Percentiles rank a stretch among this genome's conserved stretches.
Conservation (phyloP, 2,797 vertebrate species). For the Gymnodraco acuticeps region DNA sequence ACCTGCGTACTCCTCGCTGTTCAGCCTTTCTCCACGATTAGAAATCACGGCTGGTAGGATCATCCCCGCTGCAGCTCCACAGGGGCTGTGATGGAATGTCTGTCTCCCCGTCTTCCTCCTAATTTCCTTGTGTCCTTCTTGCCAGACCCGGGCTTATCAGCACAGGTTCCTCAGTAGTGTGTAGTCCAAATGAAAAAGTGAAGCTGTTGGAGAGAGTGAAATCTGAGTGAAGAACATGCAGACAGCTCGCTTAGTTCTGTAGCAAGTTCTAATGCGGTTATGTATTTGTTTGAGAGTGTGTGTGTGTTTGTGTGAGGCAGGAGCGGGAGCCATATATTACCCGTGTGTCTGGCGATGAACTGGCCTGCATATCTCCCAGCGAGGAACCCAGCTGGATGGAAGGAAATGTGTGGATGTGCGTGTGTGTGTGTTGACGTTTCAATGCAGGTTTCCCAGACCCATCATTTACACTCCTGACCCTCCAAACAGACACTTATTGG, state of each 20-base stretch:
- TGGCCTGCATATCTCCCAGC: constrained; percentile 75
- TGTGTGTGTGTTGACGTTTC: constrained; percentile 60
- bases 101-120: constrained; percentile 41
- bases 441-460: constrained; percentile 74
- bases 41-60: constrained; percentile 56
- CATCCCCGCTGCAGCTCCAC: constrained; percentile 57
- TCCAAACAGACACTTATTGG: constrained; percentile 53
- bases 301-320: constrained; percentile 45
- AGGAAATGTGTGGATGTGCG: constrained; percentile 41
- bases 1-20: constrained; percentile 62
- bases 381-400: constrained; percentile 78
- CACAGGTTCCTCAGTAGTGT: constrained; percentile 31
- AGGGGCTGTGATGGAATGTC: constrained; percentile 61
- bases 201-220: constrained; percentile 22
- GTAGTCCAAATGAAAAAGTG: constrained; percentile 38
- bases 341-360: constrained; percentile 76
- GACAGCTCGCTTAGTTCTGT: constrained; percentile 57
- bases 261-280: constrained; percentile 58
- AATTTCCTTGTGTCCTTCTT: constrained; percentile 54
- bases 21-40: constrained; percentile 53
- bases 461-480: constrained; percentile 70
- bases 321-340: constrained; percentile 74
- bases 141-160: constrained; percentile 13
- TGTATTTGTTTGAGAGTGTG: constrained; percentile 61
- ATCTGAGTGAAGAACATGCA: constrained; percentile 56